Base-by-base conservation (phyloP, 2,888 invertebrate genomes). In the Stegana nigrithorax region DNA sequence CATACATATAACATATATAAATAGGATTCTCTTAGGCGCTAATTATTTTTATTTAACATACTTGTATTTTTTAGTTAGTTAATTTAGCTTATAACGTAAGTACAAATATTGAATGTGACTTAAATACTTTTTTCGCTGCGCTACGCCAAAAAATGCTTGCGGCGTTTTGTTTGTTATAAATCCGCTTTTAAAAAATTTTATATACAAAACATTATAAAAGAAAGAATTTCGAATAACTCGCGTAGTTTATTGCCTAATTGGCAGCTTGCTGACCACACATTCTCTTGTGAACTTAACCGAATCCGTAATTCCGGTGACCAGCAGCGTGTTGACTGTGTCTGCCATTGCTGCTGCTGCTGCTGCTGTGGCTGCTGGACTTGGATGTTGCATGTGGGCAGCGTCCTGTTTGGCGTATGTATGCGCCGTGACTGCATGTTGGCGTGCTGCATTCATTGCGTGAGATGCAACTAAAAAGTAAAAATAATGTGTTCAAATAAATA, bases 381-480 rank as follows among this genome's bases (percentile, higher is more conserved):
- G 12, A 4, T 39, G 17, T n/a, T 10, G 32, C 53, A 7, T 73
- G 80, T n/a, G 85, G 85, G 64, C 85, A 85, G n/a, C 85, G 82
- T n/a, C 85, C 85, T 12, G 67, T 71, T 45, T 71, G 72, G 26
- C 56, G 65, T 62, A 69, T 81, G 44, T 84, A 85, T 2, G 69
- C 60, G 26, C 85, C 85, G 57, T 76, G 80, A 53, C 77, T 83
- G 67, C 83, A 85, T 25, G 73, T 77, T 12, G 85, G 85, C 14
- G 71, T 68, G 63, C 71, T 80, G 66, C 84, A 84, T 14, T 73
- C 75, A n/a, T 73, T 70, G 14, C 69, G 73, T n/a, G 69, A 70
- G 21, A 85, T 82, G 65, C 85, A 85, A 32, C 85, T 84, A 50
- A 3, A 71, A 66, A 55, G 0, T 14, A 12, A 10, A 47, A 1